Evolutionary conservation across 2,797 vertebrate genomes (phyloP), one percentile per base, ranked within the genome.

Genomic region (Synaphobranchus kaupii): DNA sequence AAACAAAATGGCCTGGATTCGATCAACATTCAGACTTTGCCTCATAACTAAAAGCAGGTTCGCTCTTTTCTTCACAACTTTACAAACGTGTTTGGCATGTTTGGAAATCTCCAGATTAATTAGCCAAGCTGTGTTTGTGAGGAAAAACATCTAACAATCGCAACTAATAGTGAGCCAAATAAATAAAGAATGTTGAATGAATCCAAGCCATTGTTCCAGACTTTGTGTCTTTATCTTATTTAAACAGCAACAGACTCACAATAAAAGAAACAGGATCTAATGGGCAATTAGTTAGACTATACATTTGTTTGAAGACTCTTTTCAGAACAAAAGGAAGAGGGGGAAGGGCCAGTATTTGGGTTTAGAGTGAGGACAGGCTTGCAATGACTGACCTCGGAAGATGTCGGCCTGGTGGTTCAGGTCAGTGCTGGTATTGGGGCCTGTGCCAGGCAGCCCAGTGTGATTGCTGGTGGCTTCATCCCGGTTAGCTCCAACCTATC

Each of bases 331-430:
- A 4, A 58, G 17, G 56, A 58, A 58, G 56, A 13, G 15, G 60
- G 60, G 22, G 5, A n/a, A n/a, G 60, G 4, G 28, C 9, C 28
- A 71, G 68, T 13, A 71, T 31, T 5, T 31, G 68, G 68, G 68
- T 31, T 31, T 0, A 31, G 68, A 31, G 68, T n/a, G n/a, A 68
- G 9, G 25, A 28, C n/a, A 6, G 63, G 8, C 63, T 68, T 13
- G 28, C 13, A 13, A 12, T 0, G 58, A 87, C 87, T 86, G 78
- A 97, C 96, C 96, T 96, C 96, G 94, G 86, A 95, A 97, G 92
- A 94, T 95, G 90, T 97, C 86, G 50, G 91, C 96, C 84, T 96
- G 95, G 89, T 97, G 96, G 92, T 96, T 98, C 94, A 97, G 94
- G 92, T 98, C 97, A 94, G 97, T 94, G 87, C 90, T 96, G 92